phyloP scores from a whole-genome alignment of 2,797 vertebrate genomes.

The Delichon dasypus region DNA sequence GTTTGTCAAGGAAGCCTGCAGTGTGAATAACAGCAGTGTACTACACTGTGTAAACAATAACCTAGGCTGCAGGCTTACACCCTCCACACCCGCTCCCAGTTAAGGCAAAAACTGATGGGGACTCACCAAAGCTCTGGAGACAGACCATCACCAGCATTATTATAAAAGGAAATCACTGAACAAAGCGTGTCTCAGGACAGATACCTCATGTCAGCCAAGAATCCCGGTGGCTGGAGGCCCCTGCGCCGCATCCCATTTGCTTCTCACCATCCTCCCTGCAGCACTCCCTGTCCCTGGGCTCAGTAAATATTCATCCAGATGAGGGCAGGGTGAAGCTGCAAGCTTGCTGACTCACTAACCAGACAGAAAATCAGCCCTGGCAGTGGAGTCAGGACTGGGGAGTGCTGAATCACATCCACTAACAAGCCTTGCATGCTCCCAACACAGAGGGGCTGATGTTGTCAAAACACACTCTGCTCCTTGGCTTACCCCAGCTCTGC shows the following conservation, averaged over 20 bases:
- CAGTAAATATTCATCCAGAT: background rate
- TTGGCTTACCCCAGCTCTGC: background rate
- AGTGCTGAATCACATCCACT: conserved; percentile 4
- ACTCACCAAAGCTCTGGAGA: background rate
- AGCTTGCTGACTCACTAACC: conserved; percentile 30
- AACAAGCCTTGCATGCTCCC: background rate
- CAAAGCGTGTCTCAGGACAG: background rate
- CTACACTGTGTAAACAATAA: background rate
- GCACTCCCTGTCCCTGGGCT: background rate
- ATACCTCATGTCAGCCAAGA: background rate
- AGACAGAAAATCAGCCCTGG: background rate
- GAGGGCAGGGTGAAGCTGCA: background rate
- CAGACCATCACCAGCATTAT: background rate
- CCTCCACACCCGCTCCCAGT: background rate
- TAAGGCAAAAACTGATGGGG: background rate
- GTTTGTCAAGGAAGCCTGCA: background rate
- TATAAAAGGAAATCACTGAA: background rate
- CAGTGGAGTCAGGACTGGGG: background rate
- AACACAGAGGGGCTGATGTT: background rate
- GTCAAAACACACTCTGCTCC: background rate
- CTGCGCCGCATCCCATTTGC: fast-evolving
- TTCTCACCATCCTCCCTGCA: background rate
- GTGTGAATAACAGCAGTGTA: background rate
- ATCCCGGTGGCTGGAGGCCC: fast-evolving
- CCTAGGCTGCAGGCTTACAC: background rate